These are phyloP conservation scores for Butorides virescens DNA, from an alignment of 2,113 vertebrate genomes.

Conservation along the genomic window DNA sequence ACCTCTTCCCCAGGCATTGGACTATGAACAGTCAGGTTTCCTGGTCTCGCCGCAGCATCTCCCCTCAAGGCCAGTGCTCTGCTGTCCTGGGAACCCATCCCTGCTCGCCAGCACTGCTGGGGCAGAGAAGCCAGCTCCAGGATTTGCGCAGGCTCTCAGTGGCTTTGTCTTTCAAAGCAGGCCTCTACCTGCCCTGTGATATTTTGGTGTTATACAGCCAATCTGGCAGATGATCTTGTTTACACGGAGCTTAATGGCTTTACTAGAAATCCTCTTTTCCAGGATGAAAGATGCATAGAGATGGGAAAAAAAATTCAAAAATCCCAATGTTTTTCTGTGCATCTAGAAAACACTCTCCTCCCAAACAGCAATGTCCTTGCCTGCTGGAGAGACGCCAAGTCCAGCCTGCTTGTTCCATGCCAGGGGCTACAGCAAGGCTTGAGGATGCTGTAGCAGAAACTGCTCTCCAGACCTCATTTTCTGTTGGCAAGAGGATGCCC, in stretches of 20 bases:
- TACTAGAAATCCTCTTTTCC: background rate
- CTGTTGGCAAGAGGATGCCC: background rate
- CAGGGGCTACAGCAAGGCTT: background rate
- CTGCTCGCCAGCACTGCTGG: background rate
- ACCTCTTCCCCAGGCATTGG: background rate
- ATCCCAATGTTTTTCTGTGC: background rate
- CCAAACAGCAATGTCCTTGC: background rate
- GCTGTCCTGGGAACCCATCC: background rate
- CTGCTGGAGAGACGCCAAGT: background rate
- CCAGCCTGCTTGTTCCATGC: background rate
- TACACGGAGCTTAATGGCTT: background rate
- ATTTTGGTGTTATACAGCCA: background rate
- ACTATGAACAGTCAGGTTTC: background rate
- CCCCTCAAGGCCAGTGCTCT: background rate
- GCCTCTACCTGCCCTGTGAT: background rate
- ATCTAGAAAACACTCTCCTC: background rate
- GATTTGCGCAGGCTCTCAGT: fast-evolving
- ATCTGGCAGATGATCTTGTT: background rate
- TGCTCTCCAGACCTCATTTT: background rate
- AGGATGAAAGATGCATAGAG: background rate
- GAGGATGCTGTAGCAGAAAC: background rate
- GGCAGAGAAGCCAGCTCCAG: background rate
- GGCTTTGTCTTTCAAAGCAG: background rate
- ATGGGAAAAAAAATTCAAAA: background rate
- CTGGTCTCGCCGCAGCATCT: background rate